phyloP scores from a whole-genome alignment of 2,797 vertebrate species.

The Sarcophilus harrisii region DNA sequence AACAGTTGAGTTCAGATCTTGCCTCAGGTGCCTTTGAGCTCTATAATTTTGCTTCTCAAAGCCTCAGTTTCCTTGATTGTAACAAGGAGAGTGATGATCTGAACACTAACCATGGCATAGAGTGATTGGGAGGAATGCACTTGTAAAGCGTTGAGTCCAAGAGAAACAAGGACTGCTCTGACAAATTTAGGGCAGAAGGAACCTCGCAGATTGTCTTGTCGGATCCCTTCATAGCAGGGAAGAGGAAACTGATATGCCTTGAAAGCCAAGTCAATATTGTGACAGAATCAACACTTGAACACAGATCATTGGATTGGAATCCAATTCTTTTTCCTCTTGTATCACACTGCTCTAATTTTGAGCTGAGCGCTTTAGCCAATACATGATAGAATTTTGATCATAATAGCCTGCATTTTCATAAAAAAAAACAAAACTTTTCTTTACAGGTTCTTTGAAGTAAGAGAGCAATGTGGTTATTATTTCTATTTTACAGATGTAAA shows the following conservation, averaged over 20 bases:
- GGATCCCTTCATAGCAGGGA: not conserved
- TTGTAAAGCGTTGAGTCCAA: not conserved
- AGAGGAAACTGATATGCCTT: not conserved
- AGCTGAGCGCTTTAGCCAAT: not conserved
- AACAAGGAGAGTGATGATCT: not conserved
- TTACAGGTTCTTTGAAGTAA: not conserved
- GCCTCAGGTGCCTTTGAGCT: not conserved
- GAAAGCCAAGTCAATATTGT: not conserved
- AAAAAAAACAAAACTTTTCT: not conserved
- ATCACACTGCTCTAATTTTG: not conserved
- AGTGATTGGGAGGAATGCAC: not conserved
- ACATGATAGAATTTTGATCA: not conserved
- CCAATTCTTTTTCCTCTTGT: not conserved
- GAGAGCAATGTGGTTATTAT: not conserved
- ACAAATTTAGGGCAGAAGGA: not conserved
- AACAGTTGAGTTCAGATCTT: not conserved
- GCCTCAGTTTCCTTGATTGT: not conserved
- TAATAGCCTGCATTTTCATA: not conserved
- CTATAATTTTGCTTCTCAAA: not conserved
- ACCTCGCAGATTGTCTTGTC: not conserved
- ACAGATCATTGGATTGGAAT: not conserved
- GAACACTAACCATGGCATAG: not conserved
- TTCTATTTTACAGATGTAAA: not conserved
- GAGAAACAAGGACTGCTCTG: not conserved
- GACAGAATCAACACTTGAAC: not conserved